Evolutionary conservation across 2,113 vertebrate genomes (phyloP).

Genomic region (Gorsachius goisagi): DNA sequence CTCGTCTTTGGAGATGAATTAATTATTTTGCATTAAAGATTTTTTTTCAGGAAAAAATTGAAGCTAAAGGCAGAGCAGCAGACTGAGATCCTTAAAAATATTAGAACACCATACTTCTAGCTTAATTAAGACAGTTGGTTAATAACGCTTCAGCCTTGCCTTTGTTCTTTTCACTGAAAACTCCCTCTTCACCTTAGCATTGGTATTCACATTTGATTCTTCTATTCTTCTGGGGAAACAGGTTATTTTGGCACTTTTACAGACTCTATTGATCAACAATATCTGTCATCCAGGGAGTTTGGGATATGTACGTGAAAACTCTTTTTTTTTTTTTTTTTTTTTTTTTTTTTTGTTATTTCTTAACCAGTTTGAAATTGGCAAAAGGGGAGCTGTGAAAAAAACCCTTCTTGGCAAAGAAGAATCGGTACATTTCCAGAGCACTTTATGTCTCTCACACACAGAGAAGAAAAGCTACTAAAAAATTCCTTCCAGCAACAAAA

Average conservation of each 20-base stretch:
- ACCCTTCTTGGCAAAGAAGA: constrained; percentile 46
- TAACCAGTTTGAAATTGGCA: constrained; percentile 50
- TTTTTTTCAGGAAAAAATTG: neutral
- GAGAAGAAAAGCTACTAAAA: constrained; percentile 23
- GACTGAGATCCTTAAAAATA: constrained; percentile 18
- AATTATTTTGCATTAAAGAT: constrained; percentile 17
- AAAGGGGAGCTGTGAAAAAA: constrained; percentile 49
- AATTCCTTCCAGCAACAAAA: constrained; percentile 44
- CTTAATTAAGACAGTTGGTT: constrained; percentile 47
- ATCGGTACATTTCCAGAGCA: constrained; percentile 49
- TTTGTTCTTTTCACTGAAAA: constrained; percentile 27
- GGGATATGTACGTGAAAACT: neutral
- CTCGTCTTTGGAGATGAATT: neutral
- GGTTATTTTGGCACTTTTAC: constrained; percentile 27
- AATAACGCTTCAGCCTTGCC: neutral
- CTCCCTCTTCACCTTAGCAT: neutral
- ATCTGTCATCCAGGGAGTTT: neutral
- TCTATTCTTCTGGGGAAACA: neutral
- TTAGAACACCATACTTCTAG: neutral
- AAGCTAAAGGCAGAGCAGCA: neutral
- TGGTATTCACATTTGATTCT: neutral
- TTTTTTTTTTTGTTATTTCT: neutral
- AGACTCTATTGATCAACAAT: neutral
- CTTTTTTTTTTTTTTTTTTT: neutral
- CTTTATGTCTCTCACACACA: constrained; percentile 46